Evolutionary conservation across 2,888 invertebrate genomes (phyloP), one percentile per base, ranked within the genome.

Genomic region (Clitarchus hookeri): DNA sequence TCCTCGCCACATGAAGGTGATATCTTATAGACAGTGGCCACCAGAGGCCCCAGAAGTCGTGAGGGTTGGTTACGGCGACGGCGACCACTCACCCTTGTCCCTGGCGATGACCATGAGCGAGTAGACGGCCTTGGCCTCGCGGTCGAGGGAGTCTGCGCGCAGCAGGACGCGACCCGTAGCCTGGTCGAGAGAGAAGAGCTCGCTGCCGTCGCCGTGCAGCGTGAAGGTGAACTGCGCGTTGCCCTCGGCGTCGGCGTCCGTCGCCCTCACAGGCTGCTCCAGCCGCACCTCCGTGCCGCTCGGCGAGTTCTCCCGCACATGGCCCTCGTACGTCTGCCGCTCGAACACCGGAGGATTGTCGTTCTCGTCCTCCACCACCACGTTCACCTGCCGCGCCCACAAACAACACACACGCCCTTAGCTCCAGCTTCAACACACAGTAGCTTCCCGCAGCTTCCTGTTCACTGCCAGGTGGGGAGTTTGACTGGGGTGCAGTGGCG

Each of bases 261-360:
- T 93, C 0, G 96, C 96, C 87, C 93, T 93, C 16, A 97, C 94
- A 80, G 93, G 94, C 88, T 94, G 93, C 87, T 94, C 94, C 91
- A 96, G 92, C 88, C 94, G 93, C 0, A 97, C 94, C 91, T 95
- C 95, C 0, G 95, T 95, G 12, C 95, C 95, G 78, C 93, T 92
- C 16, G 92, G 92, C 53, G 96, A 94, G 91, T 98, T 97, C 92
- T 98, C 98, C 82, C 92, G 92, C 25, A 98, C 95, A 87, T 93
- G 93, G 0, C 97, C 97, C 89, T 96, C 95, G 90, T 97, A 98
- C 0, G 92, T 91, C 0, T 93, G 90, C 19, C 94, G 91, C 88
- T 95, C 95, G 90, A 98, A 98, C 86, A 94, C 91, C 0, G 98
- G 98, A 6, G 97, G 94, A 90, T 97, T 97, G 90, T 97, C 97